Evolutionary conservation across 1,140 invertebrate genomes (phyloP), one percentile per base, ranked within the genome.

Genomic region (Drosophila trapezifrons): DNA sequence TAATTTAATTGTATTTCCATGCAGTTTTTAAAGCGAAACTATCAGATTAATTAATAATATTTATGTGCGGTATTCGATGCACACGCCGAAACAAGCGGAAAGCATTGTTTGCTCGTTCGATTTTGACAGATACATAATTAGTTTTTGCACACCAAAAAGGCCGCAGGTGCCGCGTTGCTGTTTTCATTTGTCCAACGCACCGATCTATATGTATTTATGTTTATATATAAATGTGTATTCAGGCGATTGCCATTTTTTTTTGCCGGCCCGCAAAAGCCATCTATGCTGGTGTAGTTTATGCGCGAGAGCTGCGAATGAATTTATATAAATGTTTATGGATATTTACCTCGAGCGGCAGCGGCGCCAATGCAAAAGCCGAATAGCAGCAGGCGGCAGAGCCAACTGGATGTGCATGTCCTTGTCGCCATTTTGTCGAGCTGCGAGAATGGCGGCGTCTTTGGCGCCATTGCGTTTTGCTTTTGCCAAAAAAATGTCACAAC

Each of bases 401-500:
- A 81, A 74, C 75, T 73, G 62, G 49, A 65, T 40, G 46, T 54
- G 63, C 57, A 75, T 64, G 62, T 79, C 76, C 76, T 70, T 67
- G 81, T 87, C 83, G 83, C 79, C 83, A 87, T 89, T 86, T 86
- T 86, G 83, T 83, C 84, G 83, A 76, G 83, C 79, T 62, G 76
- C 59, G 67, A 83, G 54, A 83, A 86, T 83, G 83, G 83, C 83
- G 84, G 86, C 83, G 78, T 87, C 76, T 83, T 87, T 87, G 83
- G 83, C 83, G 83, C 83, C 83, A 83, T 73, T 57, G 83, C 76
- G 83, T 87, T 87, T 78, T 87, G 78, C 81, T 69, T 52, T 76
- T 86, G 83, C 83, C 84, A 86, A 87, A 76, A 69, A 76, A 87
- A 86, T 87, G 83, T 86, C 83, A 86, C 83, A 86, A 86, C 83